Conservation (phyloP, 2,888 invertebrate genomes). For the Dichetophora obliterata region DNA sequence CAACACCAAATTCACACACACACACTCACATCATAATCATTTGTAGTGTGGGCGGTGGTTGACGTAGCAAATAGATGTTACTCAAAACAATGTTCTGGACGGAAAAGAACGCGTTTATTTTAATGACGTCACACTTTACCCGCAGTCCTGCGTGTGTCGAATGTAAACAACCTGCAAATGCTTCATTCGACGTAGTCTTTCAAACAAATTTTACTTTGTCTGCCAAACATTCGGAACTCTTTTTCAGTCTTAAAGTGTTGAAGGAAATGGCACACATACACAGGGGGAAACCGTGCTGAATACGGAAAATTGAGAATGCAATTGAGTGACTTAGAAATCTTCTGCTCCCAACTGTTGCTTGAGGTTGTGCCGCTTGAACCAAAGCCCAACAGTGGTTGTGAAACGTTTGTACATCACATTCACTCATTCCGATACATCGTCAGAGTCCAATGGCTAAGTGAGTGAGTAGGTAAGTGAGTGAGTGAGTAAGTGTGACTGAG, state of each 20-base stretch:
- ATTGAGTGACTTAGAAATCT: neutral
- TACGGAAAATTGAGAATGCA: neutral
- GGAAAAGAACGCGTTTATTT: neutral
- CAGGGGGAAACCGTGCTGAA: neutral
- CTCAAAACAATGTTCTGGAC: neutral
- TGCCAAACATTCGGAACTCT: neutral
- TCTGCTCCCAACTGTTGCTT: conserved; percentile 28
- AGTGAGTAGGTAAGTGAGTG: neutral
- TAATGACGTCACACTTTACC: neutral
- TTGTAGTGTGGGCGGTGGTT: neutral
- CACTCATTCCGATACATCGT: neutral
- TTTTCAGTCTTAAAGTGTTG: neutral
- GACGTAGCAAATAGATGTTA: neutral
- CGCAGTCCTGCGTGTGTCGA: neutral
- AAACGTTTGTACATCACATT: neutral
- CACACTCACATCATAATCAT: neutral
- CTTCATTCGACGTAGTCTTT: neutral
- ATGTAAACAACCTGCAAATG: conserved; percentile 9
- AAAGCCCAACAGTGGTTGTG: too few relatives aligned
- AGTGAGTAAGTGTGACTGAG: conserved; percentile 2
- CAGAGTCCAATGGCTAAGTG: neutral
- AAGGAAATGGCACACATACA: neutral
- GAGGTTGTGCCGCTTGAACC: neutral
- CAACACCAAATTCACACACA: neutral
- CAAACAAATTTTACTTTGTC: neutral